phyloP scores from a whole-genome alignment of 2,113 vertebrate species.

The Pterophyllum scalare region DNA sequence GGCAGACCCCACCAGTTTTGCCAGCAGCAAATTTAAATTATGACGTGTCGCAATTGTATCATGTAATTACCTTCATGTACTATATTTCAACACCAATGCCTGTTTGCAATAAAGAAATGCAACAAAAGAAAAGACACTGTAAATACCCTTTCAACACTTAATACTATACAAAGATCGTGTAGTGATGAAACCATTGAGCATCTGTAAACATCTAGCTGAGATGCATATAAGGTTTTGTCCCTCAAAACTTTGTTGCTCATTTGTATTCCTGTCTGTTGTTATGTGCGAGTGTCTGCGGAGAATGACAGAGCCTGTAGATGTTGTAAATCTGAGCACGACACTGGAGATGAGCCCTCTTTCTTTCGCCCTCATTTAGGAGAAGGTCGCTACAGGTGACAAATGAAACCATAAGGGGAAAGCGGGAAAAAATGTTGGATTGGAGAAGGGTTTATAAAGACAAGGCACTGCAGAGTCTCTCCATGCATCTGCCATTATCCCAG shows the following conservation, averaged over 20 bases:
- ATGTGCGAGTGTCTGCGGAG: constrained; percentile 8
- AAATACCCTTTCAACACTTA: not conserved
- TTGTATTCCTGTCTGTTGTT: constrained; percentile 47
- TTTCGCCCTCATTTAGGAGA: constrained; percentile 57
- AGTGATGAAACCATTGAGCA: accelerated
- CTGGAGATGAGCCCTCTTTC: constrained; percentile 37
- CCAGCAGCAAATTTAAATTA: not conserved
- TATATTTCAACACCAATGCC: not conserved
- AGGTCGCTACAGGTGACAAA: constrained; percentile 61
- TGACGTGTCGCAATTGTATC: not conserved
- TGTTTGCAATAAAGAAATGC: not conserved
- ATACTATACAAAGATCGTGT: not conserved
- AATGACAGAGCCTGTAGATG: constrained; percentile 42
- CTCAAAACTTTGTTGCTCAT: constrained; percentile 52
- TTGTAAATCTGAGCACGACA: constrained; percentile 54
- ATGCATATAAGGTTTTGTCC: constrained; percentile 5
- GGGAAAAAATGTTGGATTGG: not conserved
- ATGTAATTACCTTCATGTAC: not conserved
- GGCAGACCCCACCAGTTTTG: not conserved
- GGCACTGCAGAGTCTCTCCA: constrained; percentile 40
- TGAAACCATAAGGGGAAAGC: constrained; percentile 25
- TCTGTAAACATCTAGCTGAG: not conserved
- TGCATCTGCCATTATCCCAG: constrained; percentile 59
- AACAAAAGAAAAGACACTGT: not conserved
- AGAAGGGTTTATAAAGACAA: constrained; percentile 26